Base-by-base conservation (phyloP, 2,888 invertebrate species). In the Zhengitettix transpicula region DNA sequence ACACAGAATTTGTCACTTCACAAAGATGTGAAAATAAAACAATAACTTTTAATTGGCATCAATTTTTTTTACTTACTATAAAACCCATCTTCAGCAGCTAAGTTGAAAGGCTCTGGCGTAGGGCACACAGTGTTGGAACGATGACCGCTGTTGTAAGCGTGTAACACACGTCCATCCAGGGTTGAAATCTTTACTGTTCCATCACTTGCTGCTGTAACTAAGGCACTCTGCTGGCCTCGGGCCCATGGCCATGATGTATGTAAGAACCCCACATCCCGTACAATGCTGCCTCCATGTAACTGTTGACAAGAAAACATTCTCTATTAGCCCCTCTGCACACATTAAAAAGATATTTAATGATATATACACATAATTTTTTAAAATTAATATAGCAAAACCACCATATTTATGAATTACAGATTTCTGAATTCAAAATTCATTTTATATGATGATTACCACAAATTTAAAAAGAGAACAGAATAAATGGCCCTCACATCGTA, bases 201-300 rank as follows among this genome's bases (percentile, higher is more conserved):
- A 66, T 75, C 74, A 56, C 68, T 66, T 40, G 72, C 72, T 47
- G 72, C 73, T 9, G 74, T 73, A 44, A 75, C 63, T 41, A 74
- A 65, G 44, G 71, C 71, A 55, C 71, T 72, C 63, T 73, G 71
- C 62, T 72, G 71, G 16, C 69, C 70, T 51, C 69, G 65, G 17
- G 69, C 70, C 74, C 75, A 76, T 55, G 76, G 76, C n/a, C 76
- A 76, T 14, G 74, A 73, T 11, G 71, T 69, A 62, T 74, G 71
- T 64, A 75, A 67, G 68, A 75, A 76, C 63, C 70, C 71, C 57
- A 76, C 70, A 67, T 76, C 76, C 60, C 74, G 69, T 61, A 76
- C 74, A 56, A 71, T 68, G 58, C 70, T 71, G n/a, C n/a, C n/a
- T 17, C 69, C 68, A 65, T 76, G 75, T 56, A 75, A 66, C 75